Percentiles rank a stretch among this genome's conserved stretches.
Conservation (phyloP, 2,113 vertebrate genomes). For the Physeter macrocephalus region DNA sequence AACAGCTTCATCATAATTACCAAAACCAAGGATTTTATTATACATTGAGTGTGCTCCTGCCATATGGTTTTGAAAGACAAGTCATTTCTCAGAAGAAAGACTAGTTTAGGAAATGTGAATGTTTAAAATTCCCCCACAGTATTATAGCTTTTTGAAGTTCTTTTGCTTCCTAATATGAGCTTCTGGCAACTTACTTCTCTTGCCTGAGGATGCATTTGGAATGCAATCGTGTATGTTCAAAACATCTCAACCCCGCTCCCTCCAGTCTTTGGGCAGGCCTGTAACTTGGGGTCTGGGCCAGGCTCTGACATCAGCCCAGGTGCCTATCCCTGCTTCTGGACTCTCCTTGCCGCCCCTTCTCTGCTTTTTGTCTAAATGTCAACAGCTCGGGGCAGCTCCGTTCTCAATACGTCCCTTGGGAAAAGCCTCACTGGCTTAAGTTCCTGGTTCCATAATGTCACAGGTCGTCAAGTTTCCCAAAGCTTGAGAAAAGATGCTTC, state of each 20-base stretch:
- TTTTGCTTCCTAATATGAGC: background rate
- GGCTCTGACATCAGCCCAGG: accelerated
- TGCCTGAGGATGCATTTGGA: background rate
- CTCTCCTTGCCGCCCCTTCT: background rate
- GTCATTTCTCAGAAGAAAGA: background rate
- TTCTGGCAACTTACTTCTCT: background rate
- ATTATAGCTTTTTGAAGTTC: background rate
- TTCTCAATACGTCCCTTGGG: background rate
- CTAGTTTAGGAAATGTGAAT: background rate
- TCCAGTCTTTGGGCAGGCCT: background rate
- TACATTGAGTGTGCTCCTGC: background rate
- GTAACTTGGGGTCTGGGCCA: background rate
- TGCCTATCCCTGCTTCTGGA: background rate
- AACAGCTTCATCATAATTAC: background rate
- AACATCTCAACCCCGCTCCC: background rate
- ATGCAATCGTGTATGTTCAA: background rate
- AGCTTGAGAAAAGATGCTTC: background rate
- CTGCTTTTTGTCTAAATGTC: background rate
- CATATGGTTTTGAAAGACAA: background rate
- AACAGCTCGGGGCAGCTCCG: accelerated
- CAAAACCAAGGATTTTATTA: background rate
- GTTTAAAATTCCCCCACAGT: background rate
- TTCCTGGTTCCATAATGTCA: background rate
- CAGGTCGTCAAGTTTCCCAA: background rate
- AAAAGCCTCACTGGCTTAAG: background rate